Base-by-base conservation (phyloP, 1,140 invertebrate species). In the Oryctes rhinoceros region DNA sequence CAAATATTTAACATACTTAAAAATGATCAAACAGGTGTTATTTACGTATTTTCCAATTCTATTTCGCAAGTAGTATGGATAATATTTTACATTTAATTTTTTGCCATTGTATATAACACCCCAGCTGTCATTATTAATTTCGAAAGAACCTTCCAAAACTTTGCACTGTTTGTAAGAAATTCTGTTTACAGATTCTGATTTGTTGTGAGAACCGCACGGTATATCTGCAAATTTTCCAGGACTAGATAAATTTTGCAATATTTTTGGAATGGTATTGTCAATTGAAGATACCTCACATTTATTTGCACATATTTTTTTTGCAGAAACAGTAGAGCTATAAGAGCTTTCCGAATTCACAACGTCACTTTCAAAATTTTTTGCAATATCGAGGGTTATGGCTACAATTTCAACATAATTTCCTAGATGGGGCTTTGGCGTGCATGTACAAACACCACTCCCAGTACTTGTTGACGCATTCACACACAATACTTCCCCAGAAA, bases 21-120 rank as follows among this genome's bases (percentile, higher is more conserved):
- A 79, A 47, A 79, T 48, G 10, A 79, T 79, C n/a, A 47, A 44
- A 20, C 62, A 79, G 11, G 74, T 24, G 39, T 79, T 74, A 74
- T 79, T 79, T 7, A 79, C 78, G 47, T 65, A 47, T 49, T 79
- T 79, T 71, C 0, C 44, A 62, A 78, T 78, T 62, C 78, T 78
- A 53, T 65, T 59, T 15, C 78, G 48, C 30, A 78, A 62, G 35
- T 37, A 59, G 35, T 78, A 47, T 15, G 53, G 78, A 78, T 78
- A 78, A 78, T 78, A 78, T 18, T 78, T 78, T 15, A 78, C 24
- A 65, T 62, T 11, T 65, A 78, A 30, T 35, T 78, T 65, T 1
- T 20, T 62, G 65, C 20, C 65, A 18, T 47, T 13, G 20, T 39
- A 78, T 62, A 78, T 62, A 9, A 62, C 9, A 62, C 39, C 30